Evolutionary conservation across 2,113 vertebrate species (phyloP).

Genomic region (Symphodus melops): DNA sequence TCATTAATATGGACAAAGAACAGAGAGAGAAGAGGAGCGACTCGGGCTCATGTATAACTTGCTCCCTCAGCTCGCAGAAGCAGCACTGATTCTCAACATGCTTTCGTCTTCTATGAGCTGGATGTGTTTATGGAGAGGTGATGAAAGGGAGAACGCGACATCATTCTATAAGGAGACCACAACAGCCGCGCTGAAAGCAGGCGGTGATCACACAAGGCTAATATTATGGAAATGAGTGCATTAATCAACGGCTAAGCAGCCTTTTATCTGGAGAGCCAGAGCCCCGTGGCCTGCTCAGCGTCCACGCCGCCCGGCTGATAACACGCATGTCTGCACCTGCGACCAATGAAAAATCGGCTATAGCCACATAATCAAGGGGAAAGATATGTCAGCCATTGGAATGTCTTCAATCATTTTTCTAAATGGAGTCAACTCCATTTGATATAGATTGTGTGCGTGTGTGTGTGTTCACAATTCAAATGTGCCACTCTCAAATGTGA

Average conservation of each 20-base stretch:
- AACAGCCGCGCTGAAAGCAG: conserved; percentile 36
- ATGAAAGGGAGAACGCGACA: conserved; percentile 1
- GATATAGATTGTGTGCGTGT: conserved; percentile 1
- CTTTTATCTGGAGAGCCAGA: conserved; percentile 77
- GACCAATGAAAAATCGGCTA: conserved; percentile 15
- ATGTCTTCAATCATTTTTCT: conserved; percentile 23
- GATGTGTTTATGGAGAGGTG: not conserved
- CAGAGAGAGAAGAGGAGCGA: conserved; percentile 34
- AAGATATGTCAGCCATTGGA: conserved; percentile 42
- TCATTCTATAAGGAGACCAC: conserved; percentile 3
- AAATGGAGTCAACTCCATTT: not conserved
- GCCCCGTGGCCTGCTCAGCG: conserved; percentile 44
- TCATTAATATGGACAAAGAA: conserved; percentile 74
- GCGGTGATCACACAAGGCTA: conserved; percentile 63
- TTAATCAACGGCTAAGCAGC: conserved; percentile 78
- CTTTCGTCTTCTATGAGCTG: conserved; percentile 16
- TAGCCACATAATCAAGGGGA: conserved; percentile 29
- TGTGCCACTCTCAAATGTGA: conserved; percentile 19
- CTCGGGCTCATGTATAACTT: conserved; percentile 7
- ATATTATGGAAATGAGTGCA: conserved; percentile 82
- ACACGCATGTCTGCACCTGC: conserved; percentile 32
- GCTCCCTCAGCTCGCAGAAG: not conserved
- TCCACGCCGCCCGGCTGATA: conserved; percentile 54
- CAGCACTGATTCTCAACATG: not conserved
- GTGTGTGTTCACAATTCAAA: conserved; percentile 45